phyloP scores from a whole-genome alignment of 1,140 invertebrate genomes.

The Micrasema minimum region DNA sequence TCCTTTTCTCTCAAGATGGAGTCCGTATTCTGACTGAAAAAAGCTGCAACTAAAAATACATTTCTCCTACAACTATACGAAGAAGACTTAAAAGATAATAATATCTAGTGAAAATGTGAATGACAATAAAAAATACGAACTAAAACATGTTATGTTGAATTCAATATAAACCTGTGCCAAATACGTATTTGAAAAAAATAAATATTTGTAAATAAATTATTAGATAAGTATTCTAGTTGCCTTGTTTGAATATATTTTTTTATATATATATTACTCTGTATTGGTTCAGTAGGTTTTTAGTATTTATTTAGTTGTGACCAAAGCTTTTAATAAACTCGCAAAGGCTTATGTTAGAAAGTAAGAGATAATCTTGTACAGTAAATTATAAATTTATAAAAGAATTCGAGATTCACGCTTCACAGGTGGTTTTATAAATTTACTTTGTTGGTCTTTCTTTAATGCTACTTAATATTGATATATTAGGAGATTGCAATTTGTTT shows the following conservation, averaged over 20 bases:
- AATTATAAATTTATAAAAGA: not conserved
- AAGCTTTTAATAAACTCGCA: constrained; percentile 16
- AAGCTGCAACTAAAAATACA: not conserved
- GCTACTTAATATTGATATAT: no score
- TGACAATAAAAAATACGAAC: not conserved
- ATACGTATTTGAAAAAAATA: not conserved
- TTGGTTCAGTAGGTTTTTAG: constrained; percentile 7
- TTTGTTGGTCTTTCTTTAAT: no score
- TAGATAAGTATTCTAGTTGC: not conserved
- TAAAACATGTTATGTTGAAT: no score
- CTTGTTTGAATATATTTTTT: not conserved
- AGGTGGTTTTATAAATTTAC: no score
- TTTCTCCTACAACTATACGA: not conserved
- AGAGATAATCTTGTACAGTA: not conserved
- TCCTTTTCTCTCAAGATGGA: no score
- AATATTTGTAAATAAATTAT: constrained; percentile 11
- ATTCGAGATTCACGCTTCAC: no score
- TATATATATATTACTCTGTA: not conserved
- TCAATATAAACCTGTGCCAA: constrained; percentile 16
- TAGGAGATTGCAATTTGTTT: no score
- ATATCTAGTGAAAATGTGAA: constrained; percentile 16
- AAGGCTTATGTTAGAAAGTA: not conserved
- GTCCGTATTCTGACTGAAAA: not conserved
- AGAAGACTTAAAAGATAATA: constrained; percentile 9
- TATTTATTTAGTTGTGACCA: constrained; percentile 26